These are phyloP conservation scores for Drosophila neocordata DNA, from an alignment of 1,140 invertebrate genomes.

Conservation along the genomic window DNA sequence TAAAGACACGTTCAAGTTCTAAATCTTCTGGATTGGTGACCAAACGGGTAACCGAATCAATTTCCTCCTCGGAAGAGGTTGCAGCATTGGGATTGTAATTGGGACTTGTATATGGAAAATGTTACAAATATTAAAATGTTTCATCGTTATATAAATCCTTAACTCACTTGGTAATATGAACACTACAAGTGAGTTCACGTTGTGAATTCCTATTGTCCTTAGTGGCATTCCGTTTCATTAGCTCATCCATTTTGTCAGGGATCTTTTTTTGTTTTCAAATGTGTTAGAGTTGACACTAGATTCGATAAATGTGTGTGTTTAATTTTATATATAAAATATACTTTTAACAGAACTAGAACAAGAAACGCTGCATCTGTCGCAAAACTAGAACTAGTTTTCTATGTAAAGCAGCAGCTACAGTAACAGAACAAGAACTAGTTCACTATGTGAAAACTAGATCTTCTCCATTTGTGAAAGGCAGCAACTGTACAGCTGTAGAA, in stretches of 20 bases:
- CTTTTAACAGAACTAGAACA: no score
- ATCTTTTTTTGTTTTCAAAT: not conserved
- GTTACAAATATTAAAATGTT: no score
- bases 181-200: conserved; percentile 50
- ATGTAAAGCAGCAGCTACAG: no score
- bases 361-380: no score
- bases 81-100: not conserved
- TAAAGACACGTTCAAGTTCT: conserved; percentile 33
- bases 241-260: conserved; percentile 43
- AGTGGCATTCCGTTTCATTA: conserved; percentile 27
- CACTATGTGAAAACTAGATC: no score
- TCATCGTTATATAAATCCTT: no score
- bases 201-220: not conserved
- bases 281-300: not conserved
- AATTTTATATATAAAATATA: no score
- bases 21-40: conserved; percentile 52
- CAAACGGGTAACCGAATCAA: conserved; percentile 29
- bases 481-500: no score
- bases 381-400: no score
- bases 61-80: conserved; percentile 13
- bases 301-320: not conserved
- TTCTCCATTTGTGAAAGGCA: no score
- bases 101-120: not conserved
- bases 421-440: no score
- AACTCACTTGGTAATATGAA: conserved; percentile 48